Percentiles rank a stretch among this genome's conserved stretches.
These are phyloP conservation scores for Hirudinaria manillensis DNA, from an alignment of 2,888 invertebrate genomes.

Conservation along the genomic window DNA sequence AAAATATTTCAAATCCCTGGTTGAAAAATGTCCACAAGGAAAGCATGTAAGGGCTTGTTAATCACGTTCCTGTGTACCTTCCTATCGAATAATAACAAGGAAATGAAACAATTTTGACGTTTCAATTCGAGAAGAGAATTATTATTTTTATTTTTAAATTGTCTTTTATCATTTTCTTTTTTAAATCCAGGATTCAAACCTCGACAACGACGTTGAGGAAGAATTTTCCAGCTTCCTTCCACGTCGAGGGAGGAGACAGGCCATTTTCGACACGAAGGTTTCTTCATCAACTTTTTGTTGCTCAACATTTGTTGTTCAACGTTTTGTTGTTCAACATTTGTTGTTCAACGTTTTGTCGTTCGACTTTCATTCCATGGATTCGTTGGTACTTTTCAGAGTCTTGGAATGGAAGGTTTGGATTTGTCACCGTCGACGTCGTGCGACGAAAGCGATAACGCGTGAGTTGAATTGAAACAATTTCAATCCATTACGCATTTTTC, in stretches of 20 bases:
- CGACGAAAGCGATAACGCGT: conserved; percentile 34
- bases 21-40: too few species aligned
- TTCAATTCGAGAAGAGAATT: not conserved
- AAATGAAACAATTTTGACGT: not conserved
- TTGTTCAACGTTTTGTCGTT: not conserved
- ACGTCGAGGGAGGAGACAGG: conserved; percentile 29
- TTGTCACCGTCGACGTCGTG: conserved; percentile 31
- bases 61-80: not conserved
- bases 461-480: not conserved
- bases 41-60: too few species aligned
- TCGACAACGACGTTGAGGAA: not conserved
- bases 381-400: conserved; percentile 22
- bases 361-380: too few species aligned
- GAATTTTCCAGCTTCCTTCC: conserved; percentile 18
- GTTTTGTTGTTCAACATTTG: not conserved
- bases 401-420: conserved; percentile 31
- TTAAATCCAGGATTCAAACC: too few species aligned
- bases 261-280: conserved; percentile 35
- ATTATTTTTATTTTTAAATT: too few species aligned
- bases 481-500: not conserved
- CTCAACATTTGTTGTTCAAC: not conserved
- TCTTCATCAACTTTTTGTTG: not conserved
- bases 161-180: too few species aligned
- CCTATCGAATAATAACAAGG: not conserved
- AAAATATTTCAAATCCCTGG: not conserved